Conservation (phyloP, 2,113 vertebrate species). For the Nycticryphes semicollaris region DNA sequence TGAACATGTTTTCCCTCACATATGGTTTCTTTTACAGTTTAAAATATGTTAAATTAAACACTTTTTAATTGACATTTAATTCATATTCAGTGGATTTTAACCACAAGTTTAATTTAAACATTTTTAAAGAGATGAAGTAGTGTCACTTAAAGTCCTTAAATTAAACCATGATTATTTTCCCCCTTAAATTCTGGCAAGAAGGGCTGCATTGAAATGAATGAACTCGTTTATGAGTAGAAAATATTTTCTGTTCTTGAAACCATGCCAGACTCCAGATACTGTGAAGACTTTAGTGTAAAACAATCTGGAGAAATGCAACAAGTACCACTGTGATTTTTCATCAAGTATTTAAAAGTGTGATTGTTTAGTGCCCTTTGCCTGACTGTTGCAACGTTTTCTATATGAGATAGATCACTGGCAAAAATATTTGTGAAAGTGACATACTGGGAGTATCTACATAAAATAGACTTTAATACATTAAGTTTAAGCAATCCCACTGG, state of each 20-base stretch:
- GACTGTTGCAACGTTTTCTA: background rate
- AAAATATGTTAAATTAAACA: constrained; percentile 44
- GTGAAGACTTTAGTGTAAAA: background rate
- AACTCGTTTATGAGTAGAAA: background rate
- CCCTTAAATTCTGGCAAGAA: background rate
- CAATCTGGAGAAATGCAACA: background rate
- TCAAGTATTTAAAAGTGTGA: background rate
- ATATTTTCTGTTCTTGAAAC: background rate
- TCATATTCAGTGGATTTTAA: constrained; percentile 22
- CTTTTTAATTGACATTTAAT: constrained; percentile 13
- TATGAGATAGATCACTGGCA: background rate
- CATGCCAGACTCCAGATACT: background rate
- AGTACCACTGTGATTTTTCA: background rate
- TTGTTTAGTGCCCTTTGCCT: background rate
- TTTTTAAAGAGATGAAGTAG: constrained; percentile 3
- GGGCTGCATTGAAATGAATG: background rate
- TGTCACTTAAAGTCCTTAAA: background rate
- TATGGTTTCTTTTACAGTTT: background rate
- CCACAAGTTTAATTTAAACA: constrained; percentile 10
- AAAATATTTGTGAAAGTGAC: background rate
- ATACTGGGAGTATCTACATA: background rate
- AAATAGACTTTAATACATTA: background rate
- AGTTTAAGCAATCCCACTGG: background rate
- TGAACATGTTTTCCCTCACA: background rate
- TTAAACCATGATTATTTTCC: background rate